A percentile compares a stretch with the other conserved stretches of the same genome.
Evolutionary conservation across 2,888 invertebrate genomes (phyloP).

Genomic region (Synergus laeviventris): DNA sequence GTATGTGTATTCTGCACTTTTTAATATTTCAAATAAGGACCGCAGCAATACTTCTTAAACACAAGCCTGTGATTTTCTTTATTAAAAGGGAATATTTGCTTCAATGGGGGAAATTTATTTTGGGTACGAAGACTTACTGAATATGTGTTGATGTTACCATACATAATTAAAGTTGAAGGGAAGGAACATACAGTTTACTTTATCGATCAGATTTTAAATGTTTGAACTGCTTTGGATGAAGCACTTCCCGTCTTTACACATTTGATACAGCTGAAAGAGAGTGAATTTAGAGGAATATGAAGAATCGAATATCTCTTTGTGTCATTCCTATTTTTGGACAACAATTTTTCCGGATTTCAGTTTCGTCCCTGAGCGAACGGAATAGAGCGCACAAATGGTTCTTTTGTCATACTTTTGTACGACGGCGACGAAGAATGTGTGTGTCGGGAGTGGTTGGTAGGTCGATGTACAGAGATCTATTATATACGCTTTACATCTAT

Average conservation of each 20-base stretch:
- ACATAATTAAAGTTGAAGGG: too few relatives aligned
- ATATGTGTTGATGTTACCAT: too few relatives aligned
- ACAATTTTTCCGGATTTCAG: conserved; percentile 24
- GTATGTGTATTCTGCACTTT: conserved; percentile 1
- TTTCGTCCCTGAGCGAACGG: conserved; percentile 13
- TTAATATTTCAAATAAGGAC: conserved; percentile 10
- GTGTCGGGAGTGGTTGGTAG: conserved; percentile 38
- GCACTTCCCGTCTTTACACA: not conserved
- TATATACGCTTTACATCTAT: conserved; percentile 57
- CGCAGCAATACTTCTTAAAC: not conserved
- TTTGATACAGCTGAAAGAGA: not conserved
- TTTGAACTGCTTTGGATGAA: not conserved
- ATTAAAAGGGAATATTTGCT: not conserved
- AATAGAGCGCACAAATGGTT: not conserved
- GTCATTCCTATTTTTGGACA: conserved; percentile 18
- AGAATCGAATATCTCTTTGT: conserved; percentile 8
- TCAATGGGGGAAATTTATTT: too few relatives aligned
- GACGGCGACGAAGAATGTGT: conserved; percentile 41
- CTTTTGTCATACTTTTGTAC: conserved; percentile 42
- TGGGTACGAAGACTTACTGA: too few relatives aligned
- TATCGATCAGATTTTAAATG: too few relatives aligned
- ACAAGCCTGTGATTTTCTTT: not conserved
- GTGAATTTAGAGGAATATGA: not conserved
- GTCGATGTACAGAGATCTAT: conserved; percentile 54
- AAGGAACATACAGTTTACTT: too few relatives aligned